Conservation (phyloP, 2,888 invertebrate species). For the Phytoseiulus persimilis region DNA sequence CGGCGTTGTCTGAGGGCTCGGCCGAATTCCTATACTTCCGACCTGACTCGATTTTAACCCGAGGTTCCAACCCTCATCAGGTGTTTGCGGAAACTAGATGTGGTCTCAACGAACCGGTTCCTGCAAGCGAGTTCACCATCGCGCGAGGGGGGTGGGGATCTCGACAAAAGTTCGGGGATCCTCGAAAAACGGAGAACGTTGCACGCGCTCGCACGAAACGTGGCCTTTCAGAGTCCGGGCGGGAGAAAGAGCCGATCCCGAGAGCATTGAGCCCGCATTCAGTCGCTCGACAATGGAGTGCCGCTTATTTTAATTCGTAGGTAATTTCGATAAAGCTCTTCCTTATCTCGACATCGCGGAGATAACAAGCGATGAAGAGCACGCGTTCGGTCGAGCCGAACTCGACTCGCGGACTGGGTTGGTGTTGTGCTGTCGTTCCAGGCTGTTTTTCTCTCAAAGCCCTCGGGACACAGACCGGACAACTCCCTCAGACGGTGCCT, state of each 20-base stretch:
- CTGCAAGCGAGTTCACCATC: no score
- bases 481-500: no score
- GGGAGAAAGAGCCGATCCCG: no score
- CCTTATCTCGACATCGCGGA: background rate
- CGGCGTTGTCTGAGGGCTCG: background rate
- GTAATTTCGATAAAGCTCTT: background rate
- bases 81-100: no score
- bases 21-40: background rate
- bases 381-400: background rate
- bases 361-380: background rate
- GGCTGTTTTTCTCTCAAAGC: background rate
- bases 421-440: background rate
- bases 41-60: background rate
- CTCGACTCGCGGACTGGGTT: background rate
- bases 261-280: background rate
- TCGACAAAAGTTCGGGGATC: no score
- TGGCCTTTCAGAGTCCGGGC: no score
- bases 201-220: no score
- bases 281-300: background rate
- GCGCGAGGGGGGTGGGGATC: no score
- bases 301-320: background rate
- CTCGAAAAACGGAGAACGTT: no score
- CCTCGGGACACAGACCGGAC: no score
- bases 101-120: no score
- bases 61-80: background rate